Percentiles rank a stretch among this genome's conserved stretches.
These are phyloP conservation scores for Tolmerus cingulatus DNA, from an alignment of 2,888 invertebrate species.

Conservation along the genomic window DNA sequence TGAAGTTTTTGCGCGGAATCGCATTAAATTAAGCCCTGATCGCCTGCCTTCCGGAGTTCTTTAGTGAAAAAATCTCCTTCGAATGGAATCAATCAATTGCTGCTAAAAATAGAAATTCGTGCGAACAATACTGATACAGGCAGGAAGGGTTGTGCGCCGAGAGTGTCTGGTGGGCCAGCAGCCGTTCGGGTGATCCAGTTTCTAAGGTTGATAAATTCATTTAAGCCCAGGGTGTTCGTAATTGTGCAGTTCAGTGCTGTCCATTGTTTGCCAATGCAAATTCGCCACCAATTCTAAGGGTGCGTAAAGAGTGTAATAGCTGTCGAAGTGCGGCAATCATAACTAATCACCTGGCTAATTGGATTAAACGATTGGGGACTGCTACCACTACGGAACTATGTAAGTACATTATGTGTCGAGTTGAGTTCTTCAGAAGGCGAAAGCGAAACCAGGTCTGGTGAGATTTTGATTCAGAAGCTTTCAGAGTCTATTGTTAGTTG, in stretches of 20 bases:
- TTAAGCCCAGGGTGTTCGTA: background rate
- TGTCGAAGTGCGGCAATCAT: background rate
- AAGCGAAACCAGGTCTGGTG: background rate
- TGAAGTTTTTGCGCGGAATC: background rate
- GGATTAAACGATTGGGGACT: background rate
- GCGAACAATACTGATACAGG: slow-evolving; percentile 11
- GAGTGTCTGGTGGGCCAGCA: background rate
- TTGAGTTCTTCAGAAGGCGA: background rate
- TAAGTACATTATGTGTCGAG: background rate
- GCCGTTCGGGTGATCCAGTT: background rate
- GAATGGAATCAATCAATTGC: slow-evolving; percentile 34
- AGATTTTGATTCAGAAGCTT: background rate
- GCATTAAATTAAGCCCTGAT: background rate
- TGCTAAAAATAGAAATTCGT: slow-evolving; percentile 30
- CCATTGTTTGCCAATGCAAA: background rate
- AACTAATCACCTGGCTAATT: background rate
- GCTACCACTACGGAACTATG: background rate
- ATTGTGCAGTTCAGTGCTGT: slow-evolving; percentile 3
- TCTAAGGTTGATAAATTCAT: slow-evolving; percentile 1
- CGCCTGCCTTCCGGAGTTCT: background rate
- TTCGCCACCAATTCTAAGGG: background rate
- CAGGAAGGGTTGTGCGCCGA: background rate
- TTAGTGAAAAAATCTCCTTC: slow-evolving; percentile 15
- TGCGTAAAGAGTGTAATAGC: background rate
- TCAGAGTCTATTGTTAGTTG: background rate